These are phyloP conservation scores for Galeopterus variegatus DNA, from an alignment of 2,113 vertebrate genomes.

Conservation along the genomic window DNA sequence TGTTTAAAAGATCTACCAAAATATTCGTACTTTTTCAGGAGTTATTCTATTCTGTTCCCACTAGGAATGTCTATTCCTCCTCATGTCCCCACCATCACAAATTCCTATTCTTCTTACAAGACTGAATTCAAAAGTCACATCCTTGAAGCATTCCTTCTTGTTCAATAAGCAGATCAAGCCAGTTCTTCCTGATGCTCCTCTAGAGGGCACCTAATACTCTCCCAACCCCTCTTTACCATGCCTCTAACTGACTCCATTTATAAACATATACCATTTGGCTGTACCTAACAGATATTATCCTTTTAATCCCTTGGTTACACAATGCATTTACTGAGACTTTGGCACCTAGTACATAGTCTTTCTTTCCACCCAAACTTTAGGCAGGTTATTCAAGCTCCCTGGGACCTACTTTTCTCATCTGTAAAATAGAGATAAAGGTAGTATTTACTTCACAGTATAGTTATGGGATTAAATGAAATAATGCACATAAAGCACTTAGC, in stretches of 20 bases:
- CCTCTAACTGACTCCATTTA: not conserved
- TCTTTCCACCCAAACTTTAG: not conserved
- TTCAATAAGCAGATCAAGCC: not conserved
- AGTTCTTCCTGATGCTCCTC: not conserved
- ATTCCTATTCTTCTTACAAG: constrained; percentile 37
- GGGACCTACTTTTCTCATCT: constrained; percentile 5
- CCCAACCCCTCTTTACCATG: not conserved
- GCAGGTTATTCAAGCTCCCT: not conserved
- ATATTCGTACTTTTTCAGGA: constrained; percentile 45
- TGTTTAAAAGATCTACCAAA: not conserved
- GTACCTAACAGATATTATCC: not conserved
- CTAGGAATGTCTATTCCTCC: not conserved
- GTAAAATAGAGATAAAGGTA: constrained; percentile 20
- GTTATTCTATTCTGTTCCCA: not conserved
- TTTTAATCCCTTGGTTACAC: not conserved
- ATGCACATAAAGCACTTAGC: not conserved
- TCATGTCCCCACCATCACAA: not conserved
- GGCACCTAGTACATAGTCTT: not conserved
- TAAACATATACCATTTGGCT: not conserved
- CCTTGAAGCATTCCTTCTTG: not conserved
- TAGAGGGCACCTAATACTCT: not conserved
- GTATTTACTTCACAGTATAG: not conserved
- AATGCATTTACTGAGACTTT: not conserved
- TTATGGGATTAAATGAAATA: constrained; percentile 5
- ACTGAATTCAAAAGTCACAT: not conserved